phyloP scores from a whole-genome alignment of 2,113 vertebrate genomes.

The Dicentrarchus labrax region DNA sequence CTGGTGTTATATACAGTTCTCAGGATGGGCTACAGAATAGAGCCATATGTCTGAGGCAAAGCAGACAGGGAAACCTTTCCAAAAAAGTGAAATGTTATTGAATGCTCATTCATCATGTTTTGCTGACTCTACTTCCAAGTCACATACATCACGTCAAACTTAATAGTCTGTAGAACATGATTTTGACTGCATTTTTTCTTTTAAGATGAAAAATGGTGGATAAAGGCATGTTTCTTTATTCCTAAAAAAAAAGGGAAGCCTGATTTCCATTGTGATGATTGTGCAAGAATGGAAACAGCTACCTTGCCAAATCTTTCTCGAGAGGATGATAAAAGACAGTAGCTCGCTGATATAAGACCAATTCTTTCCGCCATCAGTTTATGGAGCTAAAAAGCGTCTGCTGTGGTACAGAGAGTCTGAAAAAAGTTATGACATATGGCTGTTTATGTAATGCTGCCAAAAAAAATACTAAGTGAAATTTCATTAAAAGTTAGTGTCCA shows the following conservation, averaged over 20 bases:
- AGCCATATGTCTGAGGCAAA: slow-evolving; percentile 20
- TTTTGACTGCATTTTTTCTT: slow-evolving; percentile 42
- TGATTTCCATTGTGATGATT: slow-evolving; percentile 76
- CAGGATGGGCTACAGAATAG: slow-evolving; percentile 8
- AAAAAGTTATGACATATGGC: slow-evolving; percentile 53
- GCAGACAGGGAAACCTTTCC: slow-evolving; percentile 22
- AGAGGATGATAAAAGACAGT: slow-evolving; percentile 65
- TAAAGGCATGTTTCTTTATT: slow-evolving; percentile 42
- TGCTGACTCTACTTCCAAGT: slow-evolving; percentile 51
- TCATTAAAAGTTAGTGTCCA: slow-evolving; percentile 35
- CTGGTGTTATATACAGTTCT: slow-evolving; percentile 16
- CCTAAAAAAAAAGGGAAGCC: background rate
- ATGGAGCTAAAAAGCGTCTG: slow-evolving; percentile 48
- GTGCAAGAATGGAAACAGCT: slow-evolving; percentile 67
- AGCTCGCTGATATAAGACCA: slow-evolving; percentile 51
- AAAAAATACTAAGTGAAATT: slow-evolving; percentile 28
- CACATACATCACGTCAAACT: slow-evolving; percentile 47
- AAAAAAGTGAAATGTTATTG: slow-evolving; percentile 48
- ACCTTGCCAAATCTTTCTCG: slow-evolving; percentile 58
- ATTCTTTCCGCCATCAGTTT: slow-evolving; percentile 52
- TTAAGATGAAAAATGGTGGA: slow-evolving; percentile 36
- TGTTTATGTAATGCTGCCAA: slow-evolving; percentile 51
- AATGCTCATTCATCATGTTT: slow-evolving; percentile 63
- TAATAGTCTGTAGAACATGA: slow-evolving; percentile 59
- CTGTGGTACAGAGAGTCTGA: slow-evolving; percentile 12